These are phyloP conservation scores for Spermophilus dauricus DNA, from an alignment of 2,113 vertebrate species.

Conservation along the genomic window DNA sequence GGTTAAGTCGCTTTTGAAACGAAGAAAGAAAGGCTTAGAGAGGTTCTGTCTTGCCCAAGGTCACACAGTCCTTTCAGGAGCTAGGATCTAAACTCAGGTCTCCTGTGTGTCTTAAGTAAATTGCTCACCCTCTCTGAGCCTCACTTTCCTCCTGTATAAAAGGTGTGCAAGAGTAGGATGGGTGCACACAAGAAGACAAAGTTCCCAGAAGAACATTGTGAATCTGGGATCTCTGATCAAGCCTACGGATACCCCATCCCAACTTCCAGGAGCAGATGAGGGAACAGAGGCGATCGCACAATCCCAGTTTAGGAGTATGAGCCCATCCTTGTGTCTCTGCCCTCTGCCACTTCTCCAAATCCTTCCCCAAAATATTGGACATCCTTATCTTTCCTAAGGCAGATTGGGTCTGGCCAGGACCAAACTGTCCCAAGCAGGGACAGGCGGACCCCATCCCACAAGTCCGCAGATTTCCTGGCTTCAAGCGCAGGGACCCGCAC, in stretches of 20 bases:
- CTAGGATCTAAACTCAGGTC: not conserved
- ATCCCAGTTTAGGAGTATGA: too few relatives aligned
- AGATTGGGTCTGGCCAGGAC: too few relatives aligned
- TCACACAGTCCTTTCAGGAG: not conserved
- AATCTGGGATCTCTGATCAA: too few relatives aligned
- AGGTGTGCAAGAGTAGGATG: not conserved
- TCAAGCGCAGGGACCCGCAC: not conserved
- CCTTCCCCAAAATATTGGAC: not conserved
- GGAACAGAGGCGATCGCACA: not conserved
- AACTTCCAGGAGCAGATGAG: rapidly evolving
- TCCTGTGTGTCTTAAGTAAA: not conserved
- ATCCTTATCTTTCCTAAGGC: not conserved
- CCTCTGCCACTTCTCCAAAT: not conserved
- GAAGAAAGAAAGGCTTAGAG: not conserved
- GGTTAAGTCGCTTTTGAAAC: not conserved
- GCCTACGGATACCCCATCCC: rapidly evolving
- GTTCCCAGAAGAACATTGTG: too few relatives aligned
- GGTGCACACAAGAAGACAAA: not conserved
- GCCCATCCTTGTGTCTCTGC: not conserved
- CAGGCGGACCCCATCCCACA: not conserved
- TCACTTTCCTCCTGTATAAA: not conserved
- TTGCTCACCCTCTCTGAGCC: not conserved
- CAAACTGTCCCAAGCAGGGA: too few relatives aligned
- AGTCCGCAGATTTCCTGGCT: not conserved
- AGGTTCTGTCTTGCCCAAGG: not conserved